A percentile compares a stretch with the other conserved stretches of the same genome.
Conservation (phyloP, 2,113 vertebrate genomes). For the Austrofundulus limnaeus region DNA sequence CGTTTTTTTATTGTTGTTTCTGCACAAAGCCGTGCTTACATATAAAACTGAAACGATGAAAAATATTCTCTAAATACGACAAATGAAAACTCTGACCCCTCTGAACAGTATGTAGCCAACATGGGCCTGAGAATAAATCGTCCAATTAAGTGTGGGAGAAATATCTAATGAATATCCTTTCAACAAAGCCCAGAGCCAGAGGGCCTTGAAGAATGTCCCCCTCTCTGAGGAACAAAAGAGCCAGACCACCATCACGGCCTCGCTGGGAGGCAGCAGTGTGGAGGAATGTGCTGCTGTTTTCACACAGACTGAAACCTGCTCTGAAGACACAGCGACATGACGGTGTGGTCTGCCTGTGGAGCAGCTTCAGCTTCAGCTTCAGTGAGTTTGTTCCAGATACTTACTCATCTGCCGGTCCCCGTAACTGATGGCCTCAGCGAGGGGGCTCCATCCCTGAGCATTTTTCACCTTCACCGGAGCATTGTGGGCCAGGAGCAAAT, state of each 20-base stretch:
- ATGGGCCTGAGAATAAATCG: constrained; percentile 20
- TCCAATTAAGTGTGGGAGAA: constrained; percentile 37
- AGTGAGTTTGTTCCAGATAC: constrained; percentile 43
- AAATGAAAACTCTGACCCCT: not conserved
- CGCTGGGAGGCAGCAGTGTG: constrained; percentile 26
- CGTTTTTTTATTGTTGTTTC: not conserved
- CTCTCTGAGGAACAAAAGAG: constrained; percentile 46
- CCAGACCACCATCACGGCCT: constrained; percentile 9
- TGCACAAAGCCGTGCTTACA: not conserved
- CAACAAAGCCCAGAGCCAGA: constrained; percentile 50
- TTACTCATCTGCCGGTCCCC: constrained; percentile 99
- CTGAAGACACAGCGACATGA: not conserved
- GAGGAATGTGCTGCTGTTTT: constrained; percentile 43
- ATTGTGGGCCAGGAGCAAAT: constrained; percentile 97
- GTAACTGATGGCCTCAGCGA: constrained; percentile 99
- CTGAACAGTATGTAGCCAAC: constrained; percentile 4
- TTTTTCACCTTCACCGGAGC: constrained; percentile 99
- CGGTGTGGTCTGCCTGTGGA: not conserved
- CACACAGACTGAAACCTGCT: constrained; percentile 2
- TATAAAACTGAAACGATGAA: not conserved
- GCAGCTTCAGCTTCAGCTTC: not conserved
- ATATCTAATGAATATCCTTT: constrained; percentile 65
- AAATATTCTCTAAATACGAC: not conserved
- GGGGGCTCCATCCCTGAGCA: constrained; percentile 99
- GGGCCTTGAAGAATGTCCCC: constrained; percentile 61